A percentile compares a stretch with the other conserved stretches of the same genome.
phyloP scores from a whole-genome alignment of 1,140 invertebrate genomes.

The Ceratosolen fusciceps region DNA sequence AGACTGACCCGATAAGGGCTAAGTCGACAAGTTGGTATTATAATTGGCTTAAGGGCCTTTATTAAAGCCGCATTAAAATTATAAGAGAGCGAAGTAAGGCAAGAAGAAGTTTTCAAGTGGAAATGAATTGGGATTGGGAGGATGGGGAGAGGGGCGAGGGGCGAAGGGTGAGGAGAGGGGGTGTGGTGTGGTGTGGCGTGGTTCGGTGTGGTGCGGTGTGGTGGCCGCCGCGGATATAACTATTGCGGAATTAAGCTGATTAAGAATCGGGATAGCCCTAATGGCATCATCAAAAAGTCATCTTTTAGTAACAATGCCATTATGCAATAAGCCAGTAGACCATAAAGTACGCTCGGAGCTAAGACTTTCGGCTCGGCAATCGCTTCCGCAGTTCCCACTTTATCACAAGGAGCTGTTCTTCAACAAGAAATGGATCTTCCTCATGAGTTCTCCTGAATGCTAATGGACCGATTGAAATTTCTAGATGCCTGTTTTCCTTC shows the following conservation, averaged over 20 bases:
- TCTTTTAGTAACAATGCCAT: not conserved
- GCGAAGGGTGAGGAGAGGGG: too few species aligned
- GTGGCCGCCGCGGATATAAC: not conserved
- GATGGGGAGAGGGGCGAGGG: too few species aligned
- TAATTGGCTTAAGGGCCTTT: not conserved
- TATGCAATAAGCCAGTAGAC: not conserved
- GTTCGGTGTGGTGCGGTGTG: too few species aligned
- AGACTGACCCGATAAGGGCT: not conserved
- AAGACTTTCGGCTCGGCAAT: not conserved
- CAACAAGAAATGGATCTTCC: conserved; percentile 5
- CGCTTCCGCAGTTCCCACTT: not conserved
- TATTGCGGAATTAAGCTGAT: not conserved
- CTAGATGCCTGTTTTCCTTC: conserved; percentile 6
- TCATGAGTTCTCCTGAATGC: conserved; percentile 11
- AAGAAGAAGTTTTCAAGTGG: too few species aligned
- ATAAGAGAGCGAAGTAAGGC: too few species aligned
- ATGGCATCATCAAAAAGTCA: not conserved
- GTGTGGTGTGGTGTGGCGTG: too few species aligned
- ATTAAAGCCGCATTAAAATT: not conserved
- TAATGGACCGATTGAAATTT: conserved; percentile 19
- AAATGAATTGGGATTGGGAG: too few species aligned
- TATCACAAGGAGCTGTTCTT: not conserved
- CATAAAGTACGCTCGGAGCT: not conserved
- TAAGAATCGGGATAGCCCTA: not conserved
- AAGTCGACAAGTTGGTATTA: not conserved